A percentile compares a stretch with the other conserved stretches of the same genome.
phyloP scores from a whole-genome alignment of 2,797 vertebrate species.

The Rhinella marina region DNA sequence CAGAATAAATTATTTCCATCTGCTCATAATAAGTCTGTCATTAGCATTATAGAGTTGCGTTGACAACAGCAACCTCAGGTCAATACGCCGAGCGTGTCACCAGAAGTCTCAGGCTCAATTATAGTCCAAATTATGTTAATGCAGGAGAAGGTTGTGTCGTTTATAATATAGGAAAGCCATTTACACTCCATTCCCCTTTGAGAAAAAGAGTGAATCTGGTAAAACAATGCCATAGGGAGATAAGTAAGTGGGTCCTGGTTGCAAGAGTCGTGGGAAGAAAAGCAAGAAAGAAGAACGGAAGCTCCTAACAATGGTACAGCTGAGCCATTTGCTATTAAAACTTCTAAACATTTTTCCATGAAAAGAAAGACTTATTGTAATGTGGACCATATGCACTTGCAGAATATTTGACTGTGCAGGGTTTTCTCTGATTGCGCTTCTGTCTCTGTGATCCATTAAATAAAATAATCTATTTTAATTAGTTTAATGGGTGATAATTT shows the following conservation, averaged over 20 bases:
- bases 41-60: conserved; percentile 61
- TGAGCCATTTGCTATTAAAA: conserved; percentile 61
- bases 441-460: conserved; percentile 29
- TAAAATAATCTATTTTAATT: conserved; percentile 33
- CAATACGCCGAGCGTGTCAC: conserved; percentile 61
- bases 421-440: conserved; percentile 44
- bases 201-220: conserved; percentile 58
- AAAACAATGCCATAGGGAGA: conserved; percentile 60
- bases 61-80: conserved; percentile 63
- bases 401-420: conserved; percentile 35
- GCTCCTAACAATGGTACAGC: conserved; percentile 58
- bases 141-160: conserved; percentile 56
- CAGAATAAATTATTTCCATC: conserved; percentile 63
- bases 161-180: conserved; percentile 58
- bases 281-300: conserved; percentile 49
- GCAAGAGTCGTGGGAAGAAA: conserved; percentile 62
- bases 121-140: conserved; percentile 62
- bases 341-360: conserved; percentile 52
- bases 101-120: conserved; percentile 63
- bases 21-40: conserved; percentile 63
- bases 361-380: conserved; percentile 58
- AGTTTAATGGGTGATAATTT: conserved; percentile 10
- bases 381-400: conserved; percentile 53
- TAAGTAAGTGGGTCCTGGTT: conserved; percentile 59
- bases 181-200: conserved; percentile 58